Evolutionary conservation across 2,797 vertebrate species (phyloP).

Genomic region (Rhinoraja longicauda): DNA sequence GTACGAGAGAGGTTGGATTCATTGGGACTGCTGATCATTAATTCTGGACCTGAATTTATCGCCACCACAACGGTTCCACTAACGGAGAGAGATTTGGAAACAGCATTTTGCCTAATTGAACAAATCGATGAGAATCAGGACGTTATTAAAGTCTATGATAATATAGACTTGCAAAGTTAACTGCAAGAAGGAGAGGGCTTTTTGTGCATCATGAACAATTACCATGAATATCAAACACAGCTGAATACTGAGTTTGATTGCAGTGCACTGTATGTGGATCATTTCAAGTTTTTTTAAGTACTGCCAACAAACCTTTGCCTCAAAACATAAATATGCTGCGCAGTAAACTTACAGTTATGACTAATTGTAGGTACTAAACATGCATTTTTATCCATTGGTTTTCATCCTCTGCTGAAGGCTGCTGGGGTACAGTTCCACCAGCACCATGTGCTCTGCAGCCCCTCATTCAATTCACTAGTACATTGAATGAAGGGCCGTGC

Average conservation of each 20-base stretch:
- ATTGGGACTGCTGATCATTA: constrained; percentile 60
- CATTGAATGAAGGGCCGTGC: no score
- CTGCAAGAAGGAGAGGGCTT: background rate
- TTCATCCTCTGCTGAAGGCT: background rate
- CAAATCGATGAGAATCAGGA: constrained; percentile 61
- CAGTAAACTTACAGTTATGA: background rate
- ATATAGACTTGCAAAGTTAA: constrained; percentile 58
- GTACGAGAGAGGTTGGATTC: constrained; percentile 62
- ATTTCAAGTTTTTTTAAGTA: background rate
- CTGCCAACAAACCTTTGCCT: background rate
- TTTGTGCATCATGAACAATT: background rate
- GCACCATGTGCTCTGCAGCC: background rate
- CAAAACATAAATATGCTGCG: background rate
- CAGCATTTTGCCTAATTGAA: constrained; percentile 64
- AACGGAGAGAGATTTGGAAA: constrained; percentile 58
- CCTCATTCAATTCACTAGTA: no score
- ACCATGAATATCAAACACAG: background rate
- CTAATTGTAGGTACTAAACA: background rate
- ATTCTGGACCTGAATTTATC: constrained; percentile 66
- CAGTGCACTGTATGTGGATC: background rate
- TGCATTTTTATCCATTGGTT: background rate
- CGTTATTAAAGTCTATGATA: constrained; percentile 77
- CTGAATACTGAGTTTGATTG: background rate
- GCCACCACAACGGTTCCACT: constrained; percentile 54
- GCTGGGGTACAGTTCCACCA: background rate